Conservation (phyloP, 2,888 invertebrate species). For the Pachycephus smyrnensis region DNA sequence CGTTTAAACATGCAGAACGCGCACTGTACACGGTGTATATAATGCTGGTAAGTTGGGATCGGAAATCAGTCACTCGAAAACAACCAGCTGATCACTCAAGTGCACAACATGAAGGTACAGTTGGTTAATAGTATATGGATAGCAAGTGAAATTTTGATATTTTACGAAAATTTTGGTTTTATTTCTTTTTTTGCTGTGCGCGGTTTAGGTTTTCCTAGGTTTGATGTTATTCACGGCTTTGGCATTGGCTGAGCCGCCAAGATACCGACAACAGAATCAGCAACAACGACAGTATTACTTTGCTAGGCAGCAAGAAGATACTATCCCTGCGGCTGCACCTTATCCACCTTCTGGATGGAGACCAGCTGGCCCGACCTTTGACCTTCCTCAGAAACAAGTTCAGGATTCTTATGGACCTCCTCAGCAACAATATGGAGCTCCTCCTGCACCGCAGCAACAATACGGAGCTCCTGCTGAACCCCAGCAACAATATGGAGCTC, state of each 20-base stretch:
- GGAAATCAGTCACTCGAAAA: slow-evolving; percentile 60
- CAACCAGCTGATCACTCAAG: slow-evolving; percentile 41
- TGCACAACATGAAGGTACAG: slow-evolving; percentile 58
- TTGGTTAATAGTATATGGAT: background rate
- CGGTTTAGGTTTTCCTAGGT: slow-evolving; percentile 59
- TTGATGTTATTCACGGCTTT: slow-evolving; percentile 61
- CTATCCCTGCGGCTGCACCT: slow-evolving; percentile 50
- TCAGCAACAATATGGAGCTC: slow-evolving; percentile 35
- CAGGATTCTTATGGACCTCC: slow-evolving; percentile 54
- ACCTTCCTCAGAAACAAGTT: slow-evolving; percentile 60
- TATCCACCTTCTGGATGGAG: slow-evolving; percentile 67
- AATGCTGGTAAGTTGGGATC: slow-evolving; percentile 43
- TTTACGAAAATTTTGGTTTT: background rate
- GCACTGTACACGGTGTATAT: slow-evolving; percentile 57
- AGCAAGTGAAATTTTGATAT: background rate
- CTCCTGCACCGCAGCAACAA: slow-evolving; percentile 32
- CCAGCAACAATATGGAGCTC: slow-evolving; percentile 40
- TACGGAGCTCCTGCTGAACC: slow-evolving; percentile 35
- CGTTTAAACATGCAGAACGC: slow-evolving; percentile 55
- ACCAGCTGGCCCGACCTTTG: slow-evolving; percentile 67
- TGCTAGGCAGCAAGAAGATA: slow-evolving; percentile 57
- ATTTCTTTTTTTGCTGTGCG: background rate
- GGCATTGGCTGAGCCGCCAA: slow-evolving; percentile 67
- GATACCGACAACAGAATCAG: slow-evolving; percentile 51
- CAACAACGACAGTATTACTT: slow-evolving; percentile 53